Percentiles rank a stretch among this genome's conserved stretches.
Conservation (phyloP, 2,113 vertebrate genomes). For the Bombycilla garrulus region DNA sequence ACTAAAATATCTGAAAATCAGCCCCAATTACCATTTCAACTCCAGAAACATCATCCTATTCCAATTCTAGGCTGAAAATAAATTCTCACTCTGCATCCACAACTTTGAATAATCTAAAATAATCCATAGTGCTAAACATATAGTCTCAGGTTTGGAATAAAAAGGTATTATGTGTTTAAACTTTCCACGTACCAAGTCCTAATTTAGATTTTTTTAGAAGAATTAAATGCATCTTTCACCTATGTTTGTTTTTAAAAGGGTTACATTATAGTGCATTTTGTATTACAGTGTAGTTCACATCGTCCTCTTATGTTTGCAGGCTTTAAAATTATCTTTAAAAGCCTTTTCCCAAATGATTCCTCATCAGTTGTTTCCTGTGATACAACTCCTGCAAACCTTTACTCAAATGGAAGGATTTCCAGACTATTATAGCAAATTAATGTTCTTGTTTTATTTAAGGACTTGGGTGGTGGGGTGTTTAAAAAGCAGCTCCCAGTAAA, state of each 20-base stretch:
- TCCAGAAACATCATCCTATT: neutral
- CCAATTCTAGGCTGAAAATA: neutral
- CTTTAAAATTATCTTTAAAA: neutral
- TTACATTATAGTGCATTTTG: neutral
- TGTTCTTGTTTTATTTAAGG: neutral
- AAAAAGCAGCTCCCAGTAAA: neutral
- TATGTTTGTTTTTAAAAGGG: neutral
- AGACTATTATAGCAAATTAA: neutral
- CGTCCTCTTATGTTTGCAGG: neutral
- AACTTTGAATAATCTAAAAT: neutral
- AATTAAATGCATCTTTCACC: neutral
- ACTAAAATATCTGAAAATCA: neutral
- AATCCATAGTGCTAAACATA: neutral
- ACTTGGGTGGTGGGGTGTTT: neutral
- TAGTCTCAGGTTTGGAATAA: neutral
- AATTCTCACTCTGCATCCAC: neutral
- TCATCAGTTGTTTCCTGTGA: neutral
- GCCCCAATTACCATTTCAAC: neutral
- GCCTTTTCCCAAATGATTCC: neutral
- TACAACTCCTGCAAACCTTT: neutral
- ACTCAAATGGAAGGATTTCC: neutral
- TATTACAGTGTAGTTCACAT: neutral
- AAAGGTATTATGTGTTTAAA: neutral
- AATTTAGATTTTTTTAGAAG: neutral
- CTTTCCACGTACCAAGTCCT: neutral